Base-by-base conservation (phyloP, 92 coral and sea anemone genomes). In the Micromussa lordhowensis region DNA sequence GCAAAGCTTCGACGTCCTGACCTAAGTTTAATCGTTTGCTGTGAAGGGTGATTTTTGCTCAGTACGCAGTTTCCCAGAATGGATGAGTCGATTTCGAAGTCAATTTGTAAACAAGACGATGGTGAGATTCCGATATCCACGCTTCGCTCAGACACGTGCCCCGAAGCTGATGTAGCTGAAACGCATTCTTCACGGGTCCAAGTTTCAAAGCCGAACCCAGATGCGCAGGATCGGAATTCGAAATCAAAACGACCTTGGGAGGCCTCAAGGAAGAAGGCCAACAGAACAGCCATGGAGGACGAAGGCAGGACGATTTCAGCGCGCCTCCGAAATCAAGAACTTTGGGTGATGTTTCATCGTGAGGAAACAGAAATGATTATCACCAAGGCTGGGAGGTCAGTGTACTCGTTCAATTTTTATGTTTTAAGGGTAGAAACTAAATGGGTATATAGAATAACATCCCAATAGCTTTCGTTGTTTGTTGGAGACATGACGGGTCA, bases 361-460 rank as follows among this genome's bases (percentile, higher is more conserved):
- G 89, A 93, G 32, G 93, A 95, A 58, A 97, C 98, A 3, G 99
- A 97, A 80, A 97, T 97, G 99, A 94, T 95, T 85, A 92, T 97
- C 24, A 94, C 98, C 4, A 92, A 95, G 85, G 93, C 92, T 58
- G 99, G 99, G 77, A 94, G 99, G 99, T 97, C 1, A 3, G 89
- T 59, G 96, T 71, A 16, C 1, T 12, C 28, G 5, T 82, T 36
- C 64, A 61, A 55, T 81, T 86, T 73, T 24, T 82, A 40, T 26
- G 40, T 18, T 71, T 75, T 57, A 3, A 14, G 13, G n/a, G 57
- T 5, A 31, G 17, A 28, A 40, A 40, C 48, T 40, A 40, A 40
- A 59, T 38, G n/a, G 49, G 19, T 12, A 11, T 12, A 11, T 40
- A 75, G 12, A 21, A 19, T 34, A 6, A 36, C 34, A 30, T 32